Conservation (phyloP, 1,140 invertebrate species). For the Pinna nobilis region DNA sequence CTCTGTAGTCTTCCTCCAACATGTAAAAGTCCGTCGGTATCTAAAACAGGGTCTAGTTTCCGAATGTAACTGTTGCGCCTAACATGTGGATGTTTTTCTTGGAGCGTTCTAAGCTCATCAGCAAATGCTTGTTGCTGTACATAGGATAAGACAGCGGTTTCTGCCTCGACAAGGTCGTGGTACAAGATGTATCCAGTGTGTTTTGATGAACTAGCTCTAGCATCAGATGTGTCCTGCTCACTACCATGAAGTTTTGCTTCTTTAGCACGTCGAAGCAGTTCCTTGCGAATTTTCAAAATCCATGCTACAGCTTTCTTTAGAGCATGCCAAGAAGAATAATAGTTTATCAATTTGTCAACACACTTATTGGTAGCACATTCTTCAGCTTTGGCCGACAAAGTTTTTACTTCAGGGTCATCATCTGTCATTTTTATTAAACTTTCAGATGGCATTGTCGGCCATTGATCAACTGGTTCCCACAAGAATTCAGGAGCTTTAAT, state of each 20-base stretch:
- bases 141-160: background rate
- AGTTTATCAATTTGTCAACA: conserved; percentile 3
- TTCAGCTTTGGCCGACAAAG: background rate
- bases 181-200: background rate
- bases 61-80: conserved; percentile 1
- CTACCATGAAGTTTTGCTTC: too few relatives aligned
- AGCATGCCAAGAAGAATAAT: conserved; percentile 10
- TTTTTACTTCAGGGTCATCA: conserved; percentile 33
- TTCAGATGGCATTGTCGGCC: conserved; percentile 6
- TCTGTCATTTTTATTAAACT: background rate
- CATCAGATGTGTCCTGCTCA: background rate
- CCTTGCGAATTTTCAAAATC: background rate
- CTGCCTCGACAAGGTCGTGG: background rate
- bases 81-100: background rate
- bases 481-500: conserved; percentile 30
- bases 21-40: conserved; percentile 26
- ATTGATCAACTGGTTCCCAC: background rate
- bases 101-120: background rate
- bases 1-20: conserved; percentile 32
- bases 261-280: background rate
- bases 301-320: conserved; percentile 15
- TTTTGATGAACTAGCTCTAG: background rate
- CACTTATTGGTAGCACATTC: background rate
- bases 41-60: conserved; percentile 33
- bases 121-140: background rate